These are phyloP conservation scores for Drosophila murphyi DNA, from an alignment of 1,140 invertebrate genomes.

Conservation along the genomic window DNA sequence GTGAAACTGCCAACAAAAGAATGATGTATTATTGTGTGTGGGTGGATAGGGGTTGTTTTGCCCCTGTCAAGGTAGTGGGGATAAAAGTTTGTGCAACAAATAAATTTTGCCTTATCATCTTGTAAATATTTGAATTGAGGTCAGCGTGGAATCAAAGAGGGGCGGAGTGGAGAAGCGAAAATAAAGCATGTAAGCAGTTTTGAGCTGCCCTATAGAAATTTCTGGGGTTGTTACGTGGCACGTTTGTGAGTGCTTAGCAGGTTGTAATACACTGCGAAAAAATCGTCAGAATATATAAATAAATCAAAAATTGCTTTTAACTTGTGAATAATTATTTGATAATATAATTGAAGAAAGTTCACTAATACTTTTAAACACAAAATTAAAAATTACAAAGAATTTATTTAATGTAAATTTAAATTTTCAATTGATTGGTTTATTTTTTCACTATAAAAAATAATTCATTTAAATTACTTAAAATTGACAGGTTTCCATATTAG, in stretches of 20 bases:
- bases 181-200: constrained; percentile 21
- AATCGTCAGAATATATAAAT: not conserved
- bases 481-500: too few species aligned
- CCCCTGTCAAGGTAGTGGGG: constrained; percentile 11
- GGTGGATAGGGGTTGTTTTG: not conserved
- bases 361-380: too few species aligned
- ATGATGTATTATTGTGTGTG: constrained; percentile 68
- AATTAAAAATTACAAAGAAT: too few species aligned
- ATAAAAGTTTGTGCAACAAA: constrained; percentile 49
- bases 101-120: constrained; percentile 76
- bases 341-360: too few species aligned
- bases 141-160: constrained; percentile 54
- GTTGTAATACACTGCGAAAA: constrained; percentile 39
- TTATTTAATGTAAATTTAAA: too few species aligned
- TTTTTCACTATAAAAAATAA: too few species aligned
- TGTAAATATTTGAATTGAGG: constrained; percentile 82
- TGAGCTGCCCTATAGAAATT: constrained; percentile 26
- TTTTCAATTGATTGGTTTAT: too few species aligned
- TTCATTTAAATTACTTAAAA: too few species aligned
- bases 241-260: constrained; percentile 19
- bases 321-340: too few species aligned
- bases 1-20: constrained; percentile 49
- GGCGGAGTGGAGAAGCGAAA: constrained; percentile 8
- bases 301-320: too few species aligned
- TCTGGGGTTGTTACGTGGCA: constrained; percentile 25